phyloP scores from a whole-genome alignment of 2,797 vertebrate genomes.

The Crypturellus tataupa region DNA sequence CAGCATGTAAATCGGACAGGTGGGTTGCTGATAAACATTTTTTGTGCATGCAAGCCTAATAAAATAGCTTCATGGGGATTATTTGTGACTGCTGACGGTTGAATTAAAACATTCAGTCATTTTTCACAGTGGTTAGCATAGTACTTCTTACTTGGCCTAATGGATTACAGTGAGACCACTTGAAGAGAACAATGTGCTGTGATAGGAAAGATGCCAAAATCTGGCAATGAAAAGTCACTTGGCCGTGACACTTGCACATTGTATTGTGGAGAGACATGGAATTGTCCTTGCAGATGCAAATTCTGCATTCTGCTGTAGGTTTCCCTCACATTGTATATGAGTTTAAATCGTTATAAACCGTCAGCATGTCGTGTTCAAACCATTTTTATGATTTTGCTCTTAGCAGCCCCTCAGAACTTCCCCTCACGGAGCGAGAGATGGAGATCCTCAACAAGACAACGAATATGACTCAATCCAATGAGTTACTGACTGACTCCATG shows the following conservation, averaged over 20 bases:
- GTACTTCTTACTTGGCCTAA: background rate
- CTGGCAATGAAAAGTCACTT: background rate
- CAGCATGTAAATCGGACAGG: slow-evolving; percentile 88
- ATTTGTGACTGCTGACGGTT: background rate
- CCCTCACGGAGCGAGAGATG: slow-evolving; percentile 89
- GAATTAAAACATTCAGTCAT: background rate
- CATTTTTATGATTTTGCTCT: background rate
- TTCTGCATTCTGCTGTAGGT: background rate
- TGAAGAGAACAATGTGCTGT: background rate
- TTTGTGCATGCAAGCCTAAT: background rate
- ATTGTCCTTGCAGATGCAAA: slow-evolving; percentile 37
- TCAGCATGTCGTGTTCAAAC: background rate
- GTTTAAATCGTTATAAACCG: background rate
- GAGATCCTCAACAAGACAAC: slow-evolving; percentile 89
- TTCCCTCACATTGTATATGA: background rate
- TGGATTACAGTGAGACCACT: background rate
- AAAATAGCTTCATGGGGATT: background rate
- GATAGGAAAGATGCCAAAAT: background rate
- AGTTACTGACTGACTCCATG: slow-evolving; percentile 83
- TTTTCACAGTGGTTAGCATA: background rate
- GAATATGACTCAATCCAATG: slow-evolving; percentile 77
- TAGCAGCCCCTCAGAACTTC: slow-evolving; percentile 87
- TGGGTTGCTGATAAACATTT: slow-evolving; percentile 68
- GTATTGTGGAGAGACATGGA: background rate
- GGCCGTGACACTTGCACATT: fast-evolving